phyloP scores from a whole-genome alignment of 2,888 invertebrate species.

The Diloba caeruleocephala region DNA sequence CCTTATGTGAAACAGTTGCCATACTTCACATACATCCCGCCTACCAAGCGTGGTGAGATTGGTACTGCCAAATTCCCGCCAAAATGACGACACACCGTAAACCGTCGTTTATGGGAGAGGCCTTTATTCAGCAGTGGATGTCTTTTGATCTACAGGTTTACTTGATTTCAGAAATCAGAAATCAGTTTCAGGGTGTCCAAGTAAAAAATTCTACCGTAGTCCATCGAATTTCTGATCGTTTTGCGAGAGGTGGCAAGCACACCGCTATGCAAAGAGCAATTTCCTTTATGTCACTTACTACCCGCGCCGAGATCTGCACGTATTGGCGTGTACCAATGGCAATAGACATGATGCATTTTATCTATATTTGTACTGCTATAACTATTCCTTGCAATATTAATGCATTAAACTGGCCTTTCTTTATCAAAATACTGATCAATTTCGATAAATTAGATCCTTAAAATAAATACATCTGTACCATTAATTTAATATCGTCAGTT shows the following conservation, averaged over 20 bases:
- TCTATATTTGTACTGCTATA: slow-evolving; percentile 27
- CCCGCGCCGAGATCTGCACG: slow-evolving; percentile 43
- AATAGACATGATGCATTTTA: slow-evolving; percentile 42
- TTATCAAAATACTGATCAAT: no score
- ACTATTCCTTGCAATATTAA: slow-evolving; percentile 5
- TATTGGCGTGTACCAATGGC: slow-evolving; percentile 46
- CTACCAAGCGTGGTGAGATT: no score
- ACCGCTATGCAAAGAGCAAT: slow-evolving; percentile 60
- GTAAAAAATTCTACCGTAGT: slow-evolving; percentile 19
- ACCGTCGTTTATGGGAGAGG: no score
- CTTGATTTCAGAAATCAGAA: background rate
- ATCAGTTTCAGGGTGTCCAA: background rate
- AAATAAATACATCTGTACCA: no score
- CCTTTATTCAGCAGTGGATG: no score
- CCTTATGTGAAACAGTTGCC: no score
- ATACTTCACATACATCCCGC: no score
- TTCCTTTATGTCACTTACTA: slow-evolving; percentile 66
- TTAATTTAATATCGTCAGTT: no score
- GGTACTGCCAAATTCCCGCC: no score
- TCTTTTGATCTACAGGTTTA: background rate
- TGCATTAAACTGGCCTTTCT: slow-evolving; percentile 1
- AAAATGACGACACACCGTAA: no score
- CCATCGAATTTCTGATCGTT: slow-evolving; percentile 49
- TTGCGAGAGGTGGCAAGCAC: slow-evolving; percentile 38
- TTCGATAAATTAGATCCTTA: no score